A percentile compares a stretch with the other conserved stretches of the same genome.
Conservation (phyloP, 35 echinoderm and acorn worm species). For the Lytechinus variegatus region DNA sequence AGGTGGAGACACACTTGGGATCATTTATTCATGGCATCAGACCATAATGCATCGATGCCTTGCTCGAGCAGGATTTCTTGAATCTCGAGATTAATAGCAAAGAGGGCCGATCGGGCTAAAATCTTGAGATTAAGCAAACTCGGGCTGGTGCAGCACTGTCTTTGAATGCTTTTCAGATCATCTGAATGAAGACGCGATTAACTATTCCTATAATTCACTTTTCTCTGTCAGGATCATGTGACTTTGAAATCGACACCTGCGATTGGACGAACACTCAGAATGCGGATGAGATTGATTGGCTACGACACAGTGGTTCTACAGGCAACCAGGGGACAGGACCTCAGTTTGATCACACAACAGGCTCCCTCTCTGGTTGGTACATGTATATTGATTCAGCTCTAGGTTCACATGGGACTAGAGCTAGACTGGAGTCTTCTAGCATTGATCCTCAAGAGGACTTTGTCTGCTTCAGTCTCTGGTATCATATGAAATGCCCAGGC, state of each 20-base stretch:
- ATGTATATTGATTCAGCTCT: conserved; percentile 29
- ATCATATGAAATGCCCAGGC: background rate
- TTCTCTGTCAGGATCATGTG: conserved; percentile 52
- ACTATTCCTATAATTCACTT: background rate
- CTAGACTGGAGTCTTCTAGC: conserved; percentile 38
- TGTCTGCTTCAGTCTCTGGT: conserved; percentile 21
- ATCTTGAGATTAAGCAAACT: no score
- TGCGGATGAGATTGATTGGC: conserved; percentile 91
- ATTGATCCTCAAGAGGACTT: background rate
- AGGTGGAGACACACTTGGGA: no score
- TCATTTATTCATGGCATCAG: no score
- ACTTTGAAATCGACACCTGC: conserved; percentile 85
- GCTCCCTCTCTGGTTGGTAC: conserved; percentile 47
- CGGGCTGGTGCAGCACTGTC: no score
- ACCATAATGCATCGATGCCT: no score
- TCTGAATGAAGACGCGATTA: no score
- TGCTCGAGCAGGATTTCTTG: no score
- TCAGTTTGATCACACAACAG: conserved; percentile 71
- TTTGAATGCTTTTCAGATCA: no score
- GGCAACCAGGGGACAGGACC: conserved; percentile 71
- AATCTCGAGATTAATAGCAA: no score
- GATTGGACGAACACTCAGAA: conserved; percentile 71
- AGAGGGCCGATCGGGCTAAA: no score
- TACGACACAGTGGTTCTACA: conserved; percentile 68
- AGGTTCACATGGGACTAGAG: background rate